Evolutionary conservation across 2,797 vertebrate species (phyloP).

Genomic region (Bradypodion ventrale): DNA sequence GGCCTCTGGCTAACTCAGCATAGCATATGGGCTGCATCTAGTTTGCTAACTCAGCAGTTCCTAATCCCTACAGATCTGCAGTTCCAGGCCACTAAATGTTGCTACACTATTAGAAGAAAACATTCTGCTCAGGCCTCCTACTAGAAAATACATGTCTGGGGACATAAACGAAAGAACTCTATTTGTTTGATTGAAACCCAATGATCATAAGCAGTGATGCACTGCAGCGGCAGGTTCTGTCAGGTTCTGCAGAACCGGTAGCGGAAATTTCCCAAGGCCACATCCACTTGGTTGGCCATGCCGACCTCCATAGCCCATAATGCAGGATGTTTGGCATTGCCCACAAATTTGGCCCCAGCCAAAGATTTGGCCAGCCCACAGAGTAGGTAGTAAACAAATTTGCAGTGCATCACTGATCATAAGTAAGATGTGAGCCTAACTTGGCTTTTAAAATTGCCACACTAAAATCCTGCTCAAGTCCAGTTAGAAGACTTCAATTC

Average conservation of each 20-base stretch:
- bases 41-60: not conserved
- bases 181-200: not conserved
- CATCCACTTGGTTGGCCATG: too few species aligned
- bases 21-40: not conserved
- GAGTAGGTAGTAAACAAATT: too few species aligned
- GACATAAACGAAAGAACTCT: not conserved
- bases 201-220: too few species aligned
- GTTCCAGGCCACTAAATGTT: not conserved
- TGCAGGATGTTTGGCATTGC: too few species aligned
- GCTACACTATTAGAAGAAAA: not conserved
- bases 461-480: not conserved
- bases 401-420: too few species aligned
- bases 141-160: not conserved
- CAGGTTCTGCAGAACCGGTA: too few species aligned
- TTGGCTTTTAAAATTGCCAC: not conserved
- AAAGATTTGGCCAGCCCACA: too few species aligned
- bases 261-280: too few species aligned
- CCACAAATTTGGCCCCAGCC: too few species aligned
- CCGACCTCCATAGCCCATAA: too few species aligned
- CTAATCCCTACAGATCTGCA: not conserved
- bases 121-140: not conserved
- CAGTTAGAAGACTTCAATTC: conserved; percentile 6
- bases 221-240: too few species aligned
- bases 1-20: too few species aligned
- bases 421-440: not conserved